A percentile compares a stretch with the other conserved stretches of the same genome.
Conservation (phyloP, 1,140 invertebrate genomes). For the Proctacanthus coquilletti region DNA sequence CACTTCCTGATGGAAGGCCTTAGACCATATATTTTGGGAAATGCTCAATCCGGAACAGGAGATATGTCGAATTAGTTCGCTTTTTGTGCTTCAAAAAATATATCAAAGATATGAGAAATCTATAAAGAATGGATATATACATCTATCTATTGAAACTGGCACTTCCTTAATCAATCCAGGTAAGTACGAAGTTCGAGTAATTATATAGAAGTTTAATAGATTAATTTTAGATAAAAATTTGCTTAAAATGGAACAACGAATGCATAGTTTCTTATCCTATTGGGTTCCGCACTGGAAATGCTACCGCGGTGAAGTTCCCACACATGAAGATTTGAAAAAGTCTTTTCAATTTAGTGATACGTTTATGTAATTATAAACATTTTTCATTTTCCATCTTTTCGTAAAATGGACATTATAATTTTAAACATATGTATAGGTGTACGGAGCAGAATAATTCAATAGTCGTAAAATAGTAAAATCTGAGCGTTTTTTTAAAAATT, state of each 20-base stretch:
- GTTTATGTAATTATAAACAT: slow-evolving; percentile 12
- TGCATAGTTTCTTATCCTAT: slow-evolving; percentile 21
- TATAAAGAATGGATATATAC: slow-evolving; percentile 17
- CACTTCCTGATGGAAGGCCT: slow-evolving; percentile 10
- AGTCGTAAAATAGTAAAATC: slow-evolving; percentile 1
- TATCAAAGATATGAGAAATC: slow-evolving; percentile 12
- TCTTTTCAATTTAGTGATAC: slow-evolving; percentile 18
- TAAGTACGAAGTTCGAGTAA: not conserved
- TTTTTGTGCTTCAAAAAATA: slow-evolving; percentile 18
- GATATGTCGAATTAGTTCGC: slow-evolving; percentile 17
- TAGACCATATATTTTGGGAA: slow-evolving; percentile 27
- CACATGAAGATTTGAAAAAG: slow-evolving; percentile 14
- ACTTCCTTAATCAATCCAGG: slow-evolving; percentile 19
- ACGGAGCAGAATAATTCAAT: not conserved
- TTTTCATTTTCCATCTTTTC: not conserved
- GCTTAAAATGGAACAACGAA: slow-evolving; percentile 17
- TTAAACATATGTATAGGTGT: not conserved
- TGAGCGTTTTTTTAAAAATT: slow-evolving; percentile 1
- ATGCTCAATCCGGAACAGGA: slow-evolving; percentile 19
- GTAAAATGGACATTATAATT: not conserved
- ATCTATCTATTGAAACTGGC: slow-evolving; percentile 11
- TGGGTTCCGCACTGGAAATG: slow-evolving; percentile 20
- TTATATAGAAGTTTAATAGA: not conserved
- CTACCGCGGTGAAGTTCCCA: slow-evolving; percentile 16
- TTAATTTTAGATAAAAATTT: slow-evolving; percentile 15